Evolutionary conservation across 2,797 vertebrate species (phyloP).

Genomic region (Valencia hispanica): DNA sequence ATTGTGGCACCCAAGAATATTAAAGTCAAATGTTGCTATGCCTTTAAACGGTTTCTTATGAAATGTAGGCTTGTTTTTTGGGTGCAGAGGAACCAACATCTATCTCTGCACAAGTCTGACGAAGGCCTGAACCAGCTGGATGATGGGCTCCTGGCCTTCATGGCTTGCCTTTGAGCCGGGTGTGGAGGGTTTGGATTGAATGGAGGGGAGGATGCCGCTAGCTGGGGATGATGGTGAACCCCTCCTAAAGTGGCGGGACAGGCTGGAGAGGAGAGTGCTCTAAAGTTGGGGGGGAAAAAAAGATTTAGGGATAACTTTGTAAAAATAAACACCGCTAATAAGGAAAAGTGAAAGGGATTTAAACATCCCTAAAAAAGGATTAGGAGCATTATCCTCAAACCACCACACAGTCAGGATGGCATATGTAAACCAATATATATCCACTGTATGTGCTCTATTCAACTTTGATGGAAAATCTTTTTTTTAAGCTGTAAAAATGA

Average conservation of each 20-base stretch:
- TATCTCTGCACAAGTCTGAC: conserved; percentile 94
- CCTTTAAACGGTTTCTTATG: not conserved
- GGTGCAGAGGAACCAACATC: conserved; percentile 56
- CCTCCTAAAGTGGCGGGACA: conserved; percentile 92
- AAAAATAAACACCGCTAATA: not conserved
- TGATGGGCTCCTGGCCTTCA: conserved; percentile 94
- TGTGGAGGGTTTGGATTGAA: conserved; percentile 85
- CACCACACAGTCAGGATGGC: too few species aligned
- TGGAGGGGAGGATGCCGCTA: conserved; percentile 85
- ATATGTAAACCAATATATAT: too few species aligned
- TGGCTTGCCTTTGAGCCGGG: conserved; percentile 84
- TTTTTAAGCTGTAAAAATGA: not conserved
- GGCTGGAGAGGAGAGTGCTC: conserved; percentile 93
- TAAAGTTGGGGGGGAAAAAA: conserved; percentile 48
- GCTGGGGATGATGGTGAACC: conserved; percentile 93
- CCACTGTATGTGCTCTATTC: not conserved
- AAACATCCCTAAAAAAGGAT: not conserved
- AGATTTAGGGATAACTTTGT: not conserved
- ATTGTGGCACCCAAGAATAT: conserved; percentile 15
- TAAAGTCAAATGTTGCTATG: not conserved
- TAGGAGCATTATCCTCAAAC: not conserved
- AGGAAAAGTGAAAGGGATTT: not conserved
- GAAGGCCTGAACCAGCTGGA: conserved; percentile 96
- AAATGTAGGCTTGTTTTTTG: conserved; percentile 1
- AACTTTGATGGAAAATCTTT: not conserved